Conservation (phyloP, 2,888 invertebrate genomes). For the Eudasyphora cyanicolor region DNA sequence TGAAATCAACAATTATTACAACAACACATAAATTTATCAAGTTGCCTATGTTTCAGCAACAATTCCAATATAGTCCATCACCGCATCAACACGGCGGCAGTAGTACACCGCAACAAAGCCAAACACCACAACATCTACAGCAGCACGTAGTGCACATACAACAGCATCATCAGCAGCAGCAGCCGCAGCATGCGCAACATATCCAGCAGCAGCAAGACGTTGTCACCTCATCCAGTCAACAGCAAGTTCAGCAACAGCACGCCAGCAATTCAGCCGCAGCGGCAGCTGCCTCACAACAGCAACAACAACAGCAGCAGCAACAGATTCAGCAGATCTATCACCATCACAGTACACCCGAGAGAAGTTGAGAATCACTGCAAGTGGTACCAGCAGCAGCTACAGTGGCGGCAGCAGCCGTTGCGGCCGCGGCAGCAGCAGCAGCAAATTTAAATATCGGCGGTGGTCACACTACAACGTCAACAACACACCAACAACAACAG, state of each 20-base stretch:
- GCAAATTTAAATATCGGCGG: constrained; percentile 54
- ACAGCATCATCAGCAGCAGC: constrained; percentile 74
- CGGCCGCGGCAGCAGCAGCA: constrained; percentile 68
- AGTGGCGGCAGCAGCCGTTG: constrained; percentile 62
- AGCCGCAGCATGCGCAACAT: constrained; percentile 74
- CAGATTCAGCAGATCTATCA: constrained; percentile 80
- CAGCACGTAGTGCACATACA: constrained; percentile 79
- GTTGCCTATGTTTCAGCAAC: constrained; percentile 80
- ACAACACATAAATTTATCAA: constrained; percentile 76
- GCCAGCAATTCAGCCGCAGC: constrained; percentile 67
- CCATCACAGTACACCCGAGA: constrained; percentile 79
- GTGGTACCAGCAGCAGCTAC: constrained; percentile 68
- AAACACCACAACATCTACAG: constrained; percentile 78
- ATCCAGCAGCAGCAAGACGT: constrained; percentile 78
- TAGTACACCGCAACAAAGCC: constrained; percentile 74
- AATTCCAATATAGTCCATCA: constrained; percentile 80
- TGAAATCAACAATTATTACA: constrained; percentile 65
- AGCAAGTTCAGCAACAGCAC: constrained; percentile 69
- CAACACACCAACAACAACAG: constrained; percentile 60
- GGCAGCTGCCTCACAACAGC: constrained; percentile 59
- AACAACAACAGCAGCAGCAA: constrained; percentile 68
- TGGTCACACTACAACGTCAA: constrained; percentile 60
- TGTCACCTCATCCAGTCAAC: constrained; percentile 78
- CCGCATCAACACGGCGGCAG: constrained; percentile 76
- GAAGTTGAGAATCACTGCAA: constrained; percentile 80